A percentile compares a stretch with the other conserved stretches of the same genome.
Conservation (phyloP, 2,113 vertebrate genomes). For the Gambusia holbrooki region DNA sequence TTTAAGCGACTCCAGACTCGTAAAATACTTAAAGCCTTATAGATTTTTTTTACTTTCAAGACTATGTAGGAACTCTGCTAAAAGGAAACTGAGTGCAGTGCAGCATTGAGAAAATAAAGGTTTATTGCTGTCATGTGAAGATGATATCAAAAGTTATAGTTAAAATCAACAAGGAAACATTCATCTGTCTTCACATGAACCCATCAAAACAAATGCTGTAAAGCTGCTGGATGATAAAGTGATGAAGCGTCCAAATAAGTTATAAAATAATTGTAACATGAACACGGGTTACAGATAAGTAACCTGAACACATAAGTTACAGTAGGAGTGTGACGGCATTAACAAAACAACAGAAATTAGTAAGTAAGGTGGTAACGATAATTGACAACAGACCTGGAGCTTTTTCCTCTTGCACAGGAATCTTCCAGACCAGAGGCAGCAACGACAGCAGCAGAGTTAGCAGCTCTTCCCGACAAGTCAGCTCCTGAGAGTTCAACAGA, state of each 20-base stretch:
- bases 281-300: slow-evolving; percentile 1
- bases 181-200: slow-evolving; percentile 10
- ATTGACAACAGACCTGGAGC: slow-evolving; percentile 82
- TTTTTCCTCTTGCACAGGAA: slow-evolving; percentile 92
- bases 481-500: slow-evolving; percentile 80
- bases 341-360: not conserved
- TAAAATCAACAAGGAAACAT: slow-evolving; percentile 12
- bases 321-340: not conserved
- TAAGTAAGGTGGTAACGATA: not conserved
- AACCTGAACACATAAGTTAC: too few species aligned
- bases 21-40: not conserved
- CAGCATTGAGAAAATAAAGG: not conserved
- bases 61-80: not conserved
- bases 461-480: slow-evolving; percentile 96
- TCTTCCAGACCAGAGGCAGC: slow-evolving; percentile 96
- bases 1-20: too few species aligned
- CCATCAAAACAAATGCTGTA: slow-evolving; percentile 3
- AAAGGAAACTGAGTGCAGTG: slow-evolving; percentile 2
- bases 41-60: not conserved
- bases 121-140: not conserved
- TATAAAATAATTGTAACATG: not conserved
- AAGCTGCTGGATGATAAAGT: not conserved
- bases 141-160: not conserved
- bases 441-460: slow-evolving; percentile 93
- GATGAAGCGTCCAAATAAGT: not conserved